Conservation (phyloP, 1,140 invertebrate species). For the Brachionus asplanchnoidis region DNA sequence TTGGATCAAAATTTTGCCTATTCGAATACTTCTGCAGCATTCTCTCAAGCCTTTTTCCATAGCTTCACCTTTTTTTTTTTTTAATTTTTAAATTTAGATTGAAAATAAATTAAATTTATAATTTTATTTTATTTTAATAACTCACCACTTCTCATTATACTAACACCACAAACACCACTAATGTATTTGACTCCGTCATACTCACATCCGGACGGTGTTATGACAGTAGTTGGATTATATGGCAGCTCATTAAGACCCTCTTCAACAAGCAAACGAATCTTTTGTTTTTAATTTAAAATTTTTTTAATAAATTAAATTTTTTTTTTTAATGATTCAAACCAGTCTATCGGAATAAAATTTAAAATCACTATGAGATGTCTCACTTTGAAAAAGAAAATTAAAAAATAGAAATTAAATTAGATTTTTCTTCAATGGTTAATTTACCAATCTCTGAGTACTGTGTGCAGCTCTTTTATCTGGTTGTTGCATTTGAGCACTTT, state of each 20-base stretch:
- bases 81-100: background rate
- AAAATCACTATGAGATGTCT: constrained; percentile 87
- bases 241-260: constrained; percentile 95
- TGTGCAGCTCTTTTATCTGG: constrained; percentile 40
- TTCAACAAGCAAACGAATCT: constrained; percentile 91
- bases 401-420: constrained; percentile 45
- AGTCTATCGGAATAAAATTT: constrained; percentile 94
- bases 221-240: constrained; percentile 78
- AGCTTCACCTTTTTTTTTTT: constrained; percentile 68
- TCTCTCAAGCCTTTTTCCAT: constrained; percentile 94
- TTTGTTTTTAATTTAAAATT: background rate
- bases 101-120: background rate
- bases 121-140: background rate
- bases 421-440: background rate
- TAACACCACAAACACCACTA: constrained; percentile 96
- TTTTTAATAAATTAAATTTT: background rate
- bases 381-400: constrained; percentile 60
- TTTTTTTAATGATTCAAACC: constrained; percentile 58
- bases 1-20: constrained; percentile 87
- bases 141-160: constrained; percentile 75
- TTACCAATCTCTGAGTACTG: constrained; percentile 31
- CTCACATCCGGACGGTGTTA: constrained; percentile 75
- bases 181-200: constrained; percentile 75
- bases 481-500: constrained; percentile 30
- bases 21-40: constrained; percentile 89